A percentile compares a stretch with the other conserved stretches of the same genome.
phyloP scores from a whole-genome alignment of 2,888 invertebrate species.

The Apamea crenata region DNA sequence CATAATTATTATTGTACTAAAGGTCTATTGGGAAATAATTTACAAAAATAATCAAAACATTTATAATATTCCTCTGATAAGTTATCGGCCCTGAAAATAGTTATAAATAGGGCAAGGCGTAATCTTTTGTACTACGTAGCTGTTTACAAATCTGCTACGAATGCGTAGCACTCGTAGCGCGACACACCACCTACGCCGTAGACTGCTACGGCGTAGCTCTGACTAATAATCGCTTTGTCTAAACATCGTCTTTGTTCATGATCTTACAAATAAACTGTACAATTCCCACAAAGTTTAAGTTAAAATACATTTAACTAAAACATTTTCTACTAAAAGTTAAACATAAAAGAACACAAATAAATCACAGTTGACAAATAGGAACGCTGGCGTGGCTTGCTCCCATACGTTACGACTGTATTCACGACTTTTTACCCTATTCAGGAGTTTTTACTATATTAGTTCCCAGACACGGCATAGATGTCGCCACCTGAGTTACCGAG shows the following conservation, averaged over 20 bases:
- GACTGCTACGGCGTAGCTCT: conserved; percentile 28
- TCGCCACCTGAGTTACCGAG: conserved; percentile 57
- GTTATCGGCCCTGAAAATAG: background rate
- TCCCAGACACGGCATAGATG: conserved; percentile 62
- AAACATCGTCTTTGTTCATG: conserved; percentile 6
- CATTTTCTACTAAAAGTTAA: conserved; percentile 61
- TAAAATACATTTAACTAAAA: conserved; percentile 47
- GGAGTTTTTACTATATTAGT: conserved; percentile 59
- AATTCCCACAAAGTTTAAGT: conserved; percentile 28
- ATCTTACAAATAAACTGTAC: conserved; percentile 17
- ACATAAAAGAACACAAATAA: conserved; percentile 65
- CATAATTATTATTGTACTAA: background rate
- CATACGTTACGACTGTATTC: conserved; percentile 68
- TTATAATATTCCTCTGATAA: background rate
- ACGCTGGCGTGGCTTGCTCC: conserved; percentile 57
- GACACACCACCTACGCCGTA: conserved; percentile 29
- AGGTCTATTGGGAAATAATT: background rate
- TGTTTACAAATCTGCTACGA: background rate
- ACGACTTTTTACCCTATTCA: conserved; percentile 56
- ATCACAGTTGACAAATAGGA: conserved; percentile 65
- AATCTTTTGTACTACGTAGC: background rate
- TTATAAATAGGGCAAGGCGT: conserved; percentile 6
- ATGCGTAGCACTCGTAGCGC: conserved; percentile 22
- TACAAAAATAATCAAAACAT: background rate
- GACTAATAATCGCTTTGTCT: conserved; percentile 10